These are phyloP conservation scores for Stegodyphus dumicola DNA, from an alignment of 1,140 invertebrate genomes.

Conservation along the genomic window DNA sequence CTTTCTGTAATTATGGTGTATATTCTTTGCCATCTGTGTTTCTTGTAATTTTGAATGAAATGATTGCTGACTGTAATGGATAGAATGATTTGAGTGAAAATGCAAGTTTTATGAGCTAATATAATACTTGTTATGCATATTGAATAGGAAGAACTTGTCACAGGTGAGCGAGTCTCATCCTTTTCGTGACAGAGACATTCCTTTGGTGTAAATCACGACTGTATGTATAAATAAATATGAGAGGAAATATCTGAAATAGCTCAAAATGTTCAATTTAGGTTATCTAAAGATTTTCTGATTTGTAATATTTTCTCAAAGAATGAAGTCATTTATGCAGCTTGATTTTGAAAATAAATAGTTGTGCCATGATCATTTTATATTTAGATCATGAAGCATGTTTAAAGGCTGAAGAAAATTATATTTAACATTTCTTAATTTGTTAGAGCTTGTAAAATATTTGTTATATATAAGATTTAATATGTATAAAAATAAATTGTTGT, in stretches of 20 bases:
- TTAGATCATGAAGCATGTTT: not conserved
- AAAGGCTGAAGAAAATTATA: not conserved
- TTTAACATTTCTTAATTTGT: not conserved
- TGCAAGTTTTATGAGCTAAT: not conserved
- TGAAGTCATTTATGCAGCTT: no score
- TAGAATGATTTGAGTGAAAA: not conserved
- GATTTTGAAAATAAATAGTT: no score
- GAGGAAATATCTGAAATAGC: no score
- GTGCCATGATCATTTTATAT: no score
- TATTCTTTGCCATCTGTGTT: not conserved
- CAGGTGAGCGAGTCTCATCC: slow-evolving; percentile 46
- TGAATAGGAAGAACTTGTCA: slow-evolving; percentile 14
- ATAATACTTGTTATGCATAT: not conserved
- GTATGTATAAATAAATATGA: no score
- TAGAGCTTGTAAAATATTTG: no score
- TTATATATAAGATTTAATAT: no score
- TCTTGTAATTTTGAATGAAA: not conserved
- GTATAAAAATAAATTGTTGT: no score
- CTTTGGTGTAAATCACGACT: not conserved
- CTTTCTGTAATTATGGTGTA: slow-evolving; percentile 25
- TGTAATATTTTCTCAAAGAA: no score
- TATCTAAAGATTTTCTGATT: no score
- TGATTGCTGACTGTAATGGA: not conserved
- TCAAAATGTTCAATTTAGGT: no score
- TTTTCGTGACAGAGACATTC: slow-evolving; percentile 38